These are phyloP conservation scores for Pollenia griseotomentosa DNA, from an alignment of 2,888 invertebrate species.

Conservation along the genomic window DNA sequence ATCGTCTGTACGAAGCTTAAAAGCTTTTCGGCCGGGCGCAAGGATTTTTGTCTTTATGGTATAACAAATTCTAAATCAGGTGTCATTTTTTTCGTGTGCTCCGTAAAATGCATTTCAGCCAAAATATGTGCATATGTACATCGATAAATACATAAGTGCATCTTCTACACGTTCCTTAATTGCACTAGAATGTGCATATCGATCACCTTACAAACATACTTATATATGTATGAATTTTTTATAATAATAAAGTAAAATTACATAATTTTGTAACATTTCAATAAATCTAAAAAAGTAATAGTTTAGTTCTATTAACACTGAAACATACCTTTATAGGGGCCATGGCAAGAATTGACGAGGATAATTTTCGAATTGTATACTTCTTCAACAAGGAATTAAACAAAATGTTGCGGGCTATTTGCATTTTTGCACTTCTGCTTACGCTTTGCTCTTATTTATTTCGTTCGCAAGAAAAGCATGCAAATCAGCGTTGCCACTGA, in stretches of 20 bases:
- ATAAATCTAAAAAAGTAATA: not conserved
- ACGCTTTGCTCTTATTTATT: slow-evolving; percentile 20
- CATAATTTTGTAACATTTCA: slow-evolving; percentile 40
- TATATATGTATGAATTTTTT: not conserved
- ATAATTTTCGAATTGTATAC: slow-evolving; percentile 77
- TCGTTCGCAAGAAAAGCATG: slow-evolving; percentile 13
- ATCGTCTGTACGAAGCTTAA: no score
- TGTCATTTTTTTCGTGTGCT: no score
- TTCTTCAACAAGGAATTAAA: slow-evolving; percentile 60
- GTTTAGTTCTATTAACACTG: not conserved
- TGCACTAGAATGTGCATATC: not conserved
- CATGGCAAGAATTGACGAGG: slow-evolving; percentile 81
- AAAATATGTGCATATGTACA: not conserved
- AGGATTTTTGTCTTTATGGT: no score
- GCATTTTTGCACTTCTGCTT: slow-evolving; percentile 67
- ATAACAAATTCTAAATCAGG: no score
- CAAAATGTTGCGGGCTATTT: slow-evolving; percentile 67
- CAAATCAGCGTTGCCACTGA: not conserved
- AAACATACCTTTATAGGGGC: slow-evolving; percentile 81
- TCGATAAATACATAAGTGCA: not conserved
- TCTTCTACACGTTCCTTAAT: no score
- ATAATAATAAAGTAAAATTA: slow-evolving; percentile 47
- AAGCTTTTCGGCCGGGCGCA: no score
- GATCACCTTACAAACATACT: not conserved
- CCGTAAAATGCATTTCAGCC: no score